Evolutionary conservation across 2,113 vertebrate genomes (phyloP), one percentile per base, ranked within the genome.

Genomic region (Rhinichthys klamathensis): DNA sequence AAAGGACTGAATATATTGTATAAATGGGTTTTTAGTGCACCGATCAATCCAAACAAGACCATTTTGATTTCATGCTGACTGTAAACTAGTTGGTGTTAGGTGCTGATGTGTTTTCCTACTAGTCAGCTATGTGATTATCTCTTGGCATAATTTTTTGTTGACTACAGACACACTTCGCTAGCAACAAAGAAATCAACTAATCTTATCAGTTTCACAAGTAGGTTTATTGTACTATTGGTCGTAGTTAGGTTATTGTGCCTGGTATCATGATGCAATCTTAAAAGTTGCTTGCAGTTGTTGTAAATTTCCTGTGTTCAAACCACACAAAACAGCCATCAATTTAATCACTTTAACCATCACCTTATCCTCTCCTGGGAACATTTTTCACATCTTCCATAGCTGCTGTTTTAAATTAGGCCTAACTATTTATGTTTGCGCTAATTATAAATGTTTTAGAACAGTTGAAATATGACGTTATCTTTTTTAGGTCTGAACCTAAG

Each of bases 221-320:
- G 21, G 12, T 73, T 73, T 73, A 46, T 25, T 46, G 12, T 73
- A 44, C 23, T 15, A 1, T 73, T 46, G 11, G 38, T 25, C 32
- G 23, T 44, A 44, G 38, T 35, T 25, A 32, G 51, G 25, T 21
- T 54, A 30, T 54, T 30, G 30, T 44, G 46, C 58, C 15, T 44
- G 6, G 38, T 44, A 63, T 44, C 18, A 27, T 9, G 77, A 27
- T 15, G 58, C 32, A 18, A 30, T 51, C n/a, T 51, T 6, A 51
- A 75, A 75, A 10, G 25, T 35, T 27, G 21, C 32, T 61, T 38
- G 58, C 56, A 41, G 23, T 30, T 44, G 6, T 65, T 1, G 1
- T 63, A 18, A 18, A 30, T 18, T 76, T 74, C 54, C 49, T 77
- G 72, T 60, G 38, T 77, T 70, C 25, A 80, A 85, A 70, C 51